Evolutionary conservation across 2,797 vertebrate species (phyloP).

Genomic region (Gadopsis marmoratus): DNA sequence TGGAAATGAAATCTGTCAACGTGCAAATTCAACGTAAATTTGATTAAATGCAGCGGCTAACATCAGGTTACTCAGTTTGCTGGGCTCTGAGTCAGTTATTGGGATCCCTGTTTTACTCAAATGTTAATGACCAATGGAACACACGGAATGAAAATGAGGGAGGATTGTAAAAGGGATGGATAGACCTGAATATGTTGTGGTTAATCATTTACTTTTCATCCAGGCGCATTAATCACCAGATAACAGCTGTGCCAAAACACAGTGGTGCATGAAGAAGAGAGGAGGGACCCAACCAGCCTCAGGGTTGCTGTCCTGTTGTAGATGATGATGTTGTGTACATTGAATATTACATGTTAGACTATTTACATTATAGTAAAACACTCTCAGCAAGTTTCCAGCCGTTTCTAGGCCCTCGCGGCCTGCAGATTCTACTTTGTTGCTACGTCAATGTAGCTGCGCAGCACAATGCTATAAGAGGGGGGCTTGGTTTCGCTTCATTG

Average conservation of each 20-base stretch:
- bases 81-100: background rate
- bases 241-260: slow-evolving; percentile 1
- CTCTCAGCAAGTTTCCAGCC: background rate
- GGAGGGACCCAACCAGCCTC: background rate
- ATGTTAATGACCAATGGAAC: background rate
- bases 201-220: slow-evolving; percentile 5
- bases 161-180: slow-evolving; percentile 3
- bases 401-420: background rate
- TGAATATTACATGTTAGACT: background rate
- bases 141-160: background rate
- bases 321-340: background rate
- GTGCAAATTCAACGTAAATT: background rate
- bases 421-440: background rate
- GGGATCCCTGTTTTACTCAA: background rate
- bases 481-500: background rate
- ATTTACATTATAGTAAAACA: background rate
- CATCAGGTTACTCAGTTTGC: background rate
- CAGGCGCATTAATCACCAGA: background rate
- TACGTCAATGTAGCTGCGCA: background rate
- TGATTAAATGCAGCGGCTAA: background rate
- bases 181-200: slow-evolving; percentile 4
- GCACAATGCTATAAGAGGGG: background rate
- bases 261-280: background rate
- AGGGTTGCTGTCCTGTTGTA: background rate
- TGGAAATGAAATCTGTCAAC: background rate